Base-by-base conservation (phyloP, 2,113 vertebrate species). In the Mirounga angustirostris region DNA sequence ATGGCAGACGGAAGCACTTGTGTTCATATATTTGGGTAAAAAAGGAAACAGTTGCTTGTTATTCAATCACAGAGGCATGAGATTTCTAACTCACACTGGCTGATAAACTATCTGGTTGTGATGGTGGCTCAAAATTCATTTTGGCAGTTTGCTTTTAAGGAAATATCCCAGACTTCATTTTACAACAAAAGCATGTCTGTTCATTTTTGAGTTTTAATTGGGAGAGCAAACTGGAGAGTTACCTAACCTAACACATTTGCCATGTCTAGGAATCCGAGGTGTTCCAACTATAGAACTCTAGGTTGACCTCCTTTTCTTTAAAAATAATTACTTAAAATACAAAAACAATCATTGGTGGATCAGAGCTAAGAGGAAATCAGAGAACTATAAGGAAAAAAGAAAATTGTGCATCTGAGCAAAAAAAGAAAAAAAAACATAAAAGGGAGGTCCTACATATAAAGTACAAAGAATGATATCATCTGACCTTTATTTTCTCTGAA, bases 1-100 rank as follows among this genome's bases (percentile, higher is more conserved):
- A 74, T 92, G 93, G 97, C 93, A 94, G 92, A 95, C 52, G 1
- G 82, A 98, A 98, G 71, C 40, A 90, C 81, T 97, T 97, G 82
- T 83, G 84, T 97, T 92, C 92, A 81, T 87, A 28, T 95, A 97
- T 96, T 97, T 97, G 88, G 82, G 76, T 94, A 69, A 92, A 87
- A 97, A 94, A 12, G 73, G 30, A 26, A 79, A 73, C 83, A 91
- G 71, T 7, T 94, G 56, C 54, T 96, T 76, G 1, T 93, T 97
- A 92, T 80, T 78, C 59, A 96, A 65, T 85, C 73, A 95, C 7
- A 97, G 81, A 97, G 85, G n/a, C 80, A 97, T 76, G 74, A 78
- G 16, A 94, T 80, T 91, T 92, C 89, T 91, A 97, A 94, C 73
- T 89, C 67, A 84, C 84, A 93, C 7, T 74, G 81, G 81, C 79